Evolutionary conservation across 2,113 vertebrate genomes (phyloP).

Genomic region (Rhizomys pruinosus): DNA sequence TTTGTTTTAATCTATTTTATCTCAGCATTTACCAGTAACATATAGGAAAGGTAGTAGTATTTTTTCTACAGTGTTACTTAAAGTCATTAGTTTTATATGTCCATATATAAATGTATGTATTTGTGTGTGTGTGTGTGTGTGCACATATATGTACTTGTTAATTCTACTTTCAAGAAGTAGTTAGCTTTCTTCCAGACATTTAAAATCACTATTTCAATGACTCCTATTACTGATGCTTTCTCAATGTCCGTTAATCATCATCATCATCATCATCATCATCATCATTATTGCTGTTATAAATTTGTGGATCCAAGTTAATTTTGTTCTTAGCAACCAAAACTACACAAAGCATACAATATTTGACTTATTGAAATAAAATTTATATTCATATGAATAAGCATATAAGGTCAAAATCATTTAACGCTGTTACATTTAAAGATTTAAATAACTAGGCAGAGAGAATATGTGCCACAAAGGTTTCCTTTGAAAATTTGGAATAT

Average conservation of each 20-base stretch:
- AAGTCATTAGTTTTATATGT: neutral
- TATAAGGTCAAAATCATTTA: neutral
- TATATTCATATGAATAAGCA: neutral
- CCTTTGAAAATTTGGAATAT: neutral
- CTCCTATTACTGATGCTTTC: neutral
- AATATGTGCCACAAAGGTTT: neutral
- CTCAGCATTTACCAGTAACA: neutral
- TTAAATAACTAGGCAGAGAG: neutral
- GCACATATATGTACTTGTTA: neutral
- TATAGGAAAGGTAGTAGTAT: neutral
- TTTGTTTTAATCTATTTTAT: neutral
- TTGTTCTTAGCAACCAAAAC: neutral
- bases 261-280: neutral
- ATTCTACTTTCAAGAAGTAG: neutral
- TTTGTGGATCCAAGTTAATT: neutral
- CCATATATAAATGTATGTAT: no score
- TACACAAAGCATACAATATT: neutral
- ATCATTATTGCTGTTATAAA: neutral
- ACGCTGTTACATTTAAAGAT: neutral
- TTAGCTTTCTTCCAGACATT: conserved; percentile 35
- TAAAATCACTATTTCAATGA: neutral
- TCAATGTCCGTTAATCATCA: neutral
- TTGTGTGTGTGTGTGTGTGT: no score
- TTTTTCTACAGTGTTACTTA: conserved; percentile 7
- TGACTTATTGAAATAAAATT: neutral